Evolutionary conservation across 1,140 invertebrate species (phyloP).

Genomic region (Trissolcus basalis): DNA sequence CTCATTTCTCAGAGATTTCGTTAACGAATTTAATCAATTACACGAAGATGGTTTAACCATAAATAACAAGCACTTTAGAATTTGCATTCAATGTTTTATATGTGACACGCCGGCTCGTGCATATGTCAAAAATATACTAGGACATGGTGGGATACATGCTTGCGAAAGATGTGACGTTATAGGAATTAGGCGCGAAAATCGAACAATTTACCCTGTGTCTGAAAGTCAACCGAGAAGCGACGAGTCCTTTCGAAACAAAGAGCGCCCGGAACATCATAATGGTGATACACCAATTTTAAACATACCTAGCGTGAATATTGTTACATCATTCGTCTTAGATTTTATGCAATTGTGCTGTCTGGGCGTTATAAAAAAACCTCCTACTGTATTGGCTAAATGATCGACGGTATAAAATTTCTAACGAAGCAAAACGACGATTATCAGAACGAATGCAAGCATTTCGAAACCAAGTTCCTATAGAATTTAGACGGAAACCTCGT

Average conservation of each 20-base stretch:
- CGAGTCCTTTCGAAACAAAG: constrained; percentile 15
- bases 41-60: constrained; percentile 7
- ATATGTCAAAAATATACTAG: constrained; percentile 10
- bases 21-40: constrained; percentile 21
- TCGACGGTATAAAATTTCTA: too few relatives aligned
- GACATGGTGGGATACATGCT: neutral
- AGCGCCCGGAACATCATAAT: too few relatives aligned
- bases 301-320: neutral
- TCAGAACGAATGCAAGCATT: constrained; percentile 18
- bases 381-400: too few relatives aligned
- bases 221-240: constrained; percentile 2
- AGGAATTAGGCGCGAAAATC: neutral
- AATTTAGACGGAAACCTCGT: constrained; percentile 32
- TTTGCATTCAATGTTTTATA: constrained; percentile 16
- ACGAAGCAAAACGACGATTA: constrained; percentile 8
- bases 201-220: constrained; percentile 8
- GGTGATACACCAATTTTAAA: too few relatives aligned
- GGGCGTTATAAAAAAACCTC: too few relatives aligned
- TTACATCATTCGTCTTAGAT: too few relatives aligned
- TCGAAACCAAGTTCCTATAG: constrained; percentile 18
- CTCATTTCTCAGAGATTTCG: constrained; percentile 29
- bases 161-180: constrained; percentile 13
- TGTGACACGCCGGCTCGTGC: constrained; percentile 15
- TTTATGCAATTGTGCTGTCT: too few relatives aligned
- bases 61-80: neutral